These are phyloP conservation scores for Blastomussa wellsi DNA, from an alignment of 92 coral and sea anemone genomes.

Conservation along the genomic window DNA sequence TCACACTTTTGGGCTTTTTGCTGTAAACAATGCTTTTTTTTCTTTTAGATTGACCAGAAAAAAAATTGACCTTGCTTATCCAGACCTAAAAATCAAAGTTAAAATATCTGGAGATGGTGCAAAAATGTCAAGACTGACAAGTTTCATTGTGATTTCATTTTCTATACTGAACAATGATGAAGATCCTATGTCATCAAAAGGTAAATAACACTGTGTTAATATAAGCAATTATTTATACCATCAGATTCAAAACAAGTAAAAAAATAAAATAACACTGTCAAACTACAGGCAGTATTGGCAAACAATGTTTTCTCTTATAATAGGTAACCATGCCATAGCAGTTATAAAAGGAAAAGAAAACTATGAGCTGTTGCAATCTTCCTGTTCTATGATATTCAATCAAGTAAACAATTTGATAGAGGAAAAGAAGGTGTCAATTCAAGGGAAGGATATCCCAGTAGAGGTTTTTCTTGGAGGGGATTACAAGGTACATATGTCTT, in stretches of 20 bases:
- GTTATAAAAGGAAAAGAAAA: constrained; percentile 54
- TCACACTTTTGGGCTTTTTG: not conserved
- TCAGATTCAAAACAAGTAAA: no score
- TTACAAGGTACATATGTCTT: constrained; percentile 52
- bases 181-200: not conserved
- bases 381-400: constrained; percentile 39
- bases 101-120: constrained; percentile 23
- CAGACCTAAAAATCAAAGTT: constrained; percentile 3
- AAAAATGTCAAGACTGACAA: not conserved
- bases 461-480: constrained; percentile 59
- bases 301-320: constrained; percentile 17
- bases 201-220: not conserved
- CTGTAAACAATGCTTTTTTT: not conserved
- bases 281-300: no score
- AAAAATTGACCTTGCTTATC: not conserved
- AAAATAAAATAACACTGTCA: no score
- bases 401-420: constrained; percentile 50
- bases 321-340: constrained; percentile 58
- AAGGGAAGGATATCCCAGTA: constrained; percentile 37
- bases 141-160: constrained; percentile 1
- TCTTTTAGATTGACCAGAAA: not conserved
- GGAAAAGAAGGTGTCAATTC: constrained; percentile 24
- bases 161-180: not conserved
- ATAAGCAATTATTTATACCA: not conserved
- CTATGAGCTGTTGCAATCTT: constrained; percentile 47